Conservation (phyloP, 37 sponge, comb jelly and placozoan species). For the Eunapius fragilis region DNA sequence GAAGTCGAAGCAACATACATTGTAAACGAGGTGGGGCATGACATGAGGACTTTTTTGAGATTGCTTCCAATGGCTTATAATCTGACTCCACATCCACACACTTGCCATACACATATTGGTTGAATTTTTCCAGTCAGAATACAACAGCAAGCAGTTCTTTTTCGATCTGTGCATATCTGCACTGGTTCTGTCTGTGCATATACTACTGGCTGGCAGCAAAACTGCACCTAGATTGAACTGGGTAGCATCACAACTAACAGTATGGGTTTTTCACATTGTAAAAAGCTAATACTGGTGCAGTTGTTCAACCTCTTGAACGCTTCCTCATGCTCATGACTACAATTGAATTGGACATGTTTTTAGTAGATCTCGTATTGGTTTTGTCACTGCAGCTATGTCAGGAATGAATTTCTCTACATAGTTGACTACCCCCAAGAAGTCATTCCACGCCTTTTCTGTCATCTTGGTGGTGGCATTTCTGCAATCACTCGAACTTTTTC, state of each 20-base stretch:
- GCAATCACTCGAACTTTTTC: constrained; percentile 7
- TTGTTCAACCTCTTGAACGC: constrained; percentile 13
- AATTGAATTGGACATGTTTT: too few species aligned
- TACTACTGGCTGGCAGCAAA: constrained; percentile 35
- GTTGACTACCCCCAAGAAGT: constrained; percentile 12
- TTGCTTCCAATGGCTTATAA: constrained; percentile 17
- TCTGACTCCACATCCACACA: too few species aligned
- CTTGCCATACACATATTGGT: too few species aligned
- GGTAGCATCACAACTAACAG: constrained; percentile 36
- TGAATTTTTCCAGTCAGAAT: too few species aligned
- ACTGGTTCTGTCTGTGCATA: constrained; percentile 29
- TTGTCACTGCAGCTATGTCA: too few species aligned
- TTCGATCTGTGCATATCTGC: too few species aligned
- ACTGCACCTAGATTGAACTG: constrained; percentile 30
- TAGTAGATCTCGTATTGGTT: too few species aligned
- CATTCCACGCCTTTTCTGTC: constrained; percentile 16
- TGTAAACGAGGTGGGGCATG: constrained; percentile 14
- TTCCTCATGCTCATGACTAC: background rate
- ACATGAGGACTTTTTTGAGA: background rate
- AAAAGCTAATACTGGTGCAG: constrained; percentile 34
- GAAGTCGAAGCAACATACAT: constrained; percentile 3
- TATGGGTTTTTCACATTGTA: constrained; percentile 18
- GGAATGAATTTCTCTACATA: constrained; percentile 35
- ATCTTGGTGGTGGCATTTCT: constrained; percentile 28
- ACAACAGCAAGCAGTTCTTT: too few species aligned